A percentile compares a stretch with the other conserved stretches of the same genome.
phyloP scores from a whole-genome alignment of 2,797 vertebrate species.

The Potorous gilbertii region DNA sequence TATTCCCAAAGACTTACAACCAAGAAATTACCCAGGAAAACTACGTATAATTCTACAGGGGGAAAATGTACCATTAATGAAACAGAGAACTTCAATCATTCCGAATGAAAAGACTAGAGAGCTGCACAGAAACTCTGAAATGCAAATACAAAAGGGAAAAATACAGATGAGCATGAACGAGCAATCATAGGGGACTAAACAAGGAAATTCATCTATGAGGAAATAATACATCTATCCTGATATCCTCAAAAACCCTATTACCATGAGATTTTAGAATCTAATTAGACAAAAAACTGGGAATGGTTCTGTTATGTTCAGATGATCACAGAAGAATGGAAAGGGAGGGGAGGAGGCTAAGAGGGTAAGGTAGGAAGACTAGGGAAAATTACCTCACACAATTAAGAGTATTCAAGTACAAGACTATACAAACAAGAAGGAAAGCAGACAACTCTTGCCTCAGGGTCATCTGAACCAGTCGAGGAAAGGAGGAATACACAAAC shows the following conservation, averaged over 20 bases:
- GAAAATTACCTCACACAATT: not conserved
- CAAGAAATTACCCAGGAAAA: not conserved
- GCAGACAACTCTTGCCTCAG: not conserved
- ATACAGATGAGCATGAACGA: not conserved
- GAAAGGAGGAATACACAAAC: not conserved
- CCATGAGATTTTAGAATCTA: not conserved
- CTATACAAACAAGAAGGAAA: not conserved
- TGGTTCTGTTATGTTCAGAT: not conserved
- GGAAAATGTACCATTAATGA: not conserved
- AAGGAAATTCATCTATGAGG: not conserved
- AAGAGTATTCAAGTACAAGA: not conserved
- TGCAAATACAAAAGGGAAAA: not conserved
- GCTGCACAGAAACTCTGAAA: not conserved
- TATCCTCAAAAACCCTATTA: not conserved
- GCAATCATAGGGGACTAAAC: not conserved
- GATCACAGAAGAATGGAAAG: not conserved
- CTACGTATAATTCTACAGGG: not conserved
- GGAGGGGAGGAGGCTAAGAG: not conserved
- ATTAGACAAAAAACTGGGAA: not conserved
- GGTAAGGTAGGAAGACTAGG: not conserved
- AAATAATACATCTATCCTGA: not conserved
- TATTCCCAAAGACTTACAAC: not conserved
- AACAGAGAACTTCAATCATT: not conserved
- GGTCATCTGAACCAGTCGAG: no score
- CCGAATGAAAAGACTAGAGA: not conserved